Conservation (phyloP, 2,888 invertebrate genomes). For the Dromius quadrimaculatus region DNA sequence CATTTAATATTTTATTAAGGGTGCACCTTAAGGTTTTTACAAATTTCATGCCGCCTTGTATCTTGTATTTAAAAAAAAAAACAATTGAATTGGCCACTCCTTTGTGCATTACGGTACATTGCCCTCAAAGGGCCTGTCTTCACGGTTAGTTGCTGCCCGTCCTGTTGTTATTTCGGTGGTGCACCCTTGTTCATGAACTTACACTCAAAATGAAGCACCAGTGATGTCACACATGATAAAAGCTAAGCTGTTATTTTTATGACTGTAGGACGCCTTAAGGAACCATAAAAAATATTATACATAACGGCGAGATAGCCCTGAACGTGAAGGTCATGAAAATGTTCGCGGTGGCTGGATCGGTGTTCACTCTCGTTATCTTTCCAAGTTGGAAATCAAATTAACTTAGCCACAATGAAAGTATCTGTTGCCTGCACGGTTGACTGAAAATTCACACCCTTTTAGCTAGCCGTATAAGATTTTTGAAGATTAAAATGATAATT, state of each 20-base stretch:
- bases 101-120: not conserved
- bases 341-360: no score
- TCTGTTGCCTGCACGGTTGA: no score
- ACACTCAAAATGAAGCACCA: not conserved
- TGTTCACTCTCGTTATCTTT: no score
- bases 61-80: not conserved
- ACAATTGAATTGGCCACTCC: not conserved
- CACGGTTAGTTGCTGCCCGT: not conserved
- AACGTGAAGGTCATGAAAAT: no score
- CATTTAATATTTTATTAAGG: not conserved
- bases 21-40: slow-evolving; percentile 6
- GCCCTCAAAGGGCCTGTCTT: not conserved
- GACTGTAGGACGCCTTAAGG: no score
- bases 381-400: no score
- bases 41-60: not conserved
- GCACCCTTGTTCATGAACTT: not conserved
- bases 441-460: no score
- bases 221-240: slow-evolving; percentile 3
- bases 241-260: not conserved
- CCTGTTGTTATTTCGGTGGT: not conserved
- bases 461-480: no score
- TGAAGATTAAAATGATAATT: no score
- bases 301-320: no score
- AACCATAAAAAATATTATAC: no score
- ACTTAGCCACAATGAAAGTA: no score